Evolutionary conservation across 2,888 invertebrate genomes (phyloP).

Genomic region (Euspilapteryx auroguttella): DNA sequence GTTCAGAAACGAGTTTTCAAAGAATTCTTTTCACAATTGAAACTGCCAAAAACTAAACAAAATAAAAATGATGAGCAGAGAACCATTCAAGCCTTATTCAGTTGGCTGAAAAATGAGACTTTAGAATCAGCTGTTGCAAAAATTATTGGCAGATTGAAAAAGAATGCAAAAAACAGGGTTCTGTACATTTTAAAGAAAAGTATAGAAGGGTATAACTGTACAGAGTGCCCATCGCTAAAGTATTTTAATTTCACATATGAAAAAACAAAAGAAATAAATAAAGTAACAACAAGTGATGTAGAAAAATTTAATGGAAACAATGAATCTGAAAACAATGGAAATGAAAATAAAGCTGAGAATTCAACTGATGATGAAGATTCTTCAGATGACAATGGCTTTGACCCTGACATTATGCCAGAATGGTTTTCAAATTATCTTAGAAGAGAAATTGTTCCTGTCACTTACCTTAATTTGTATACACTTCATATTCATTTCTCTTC

Average conservation of each 20-base stretch:
- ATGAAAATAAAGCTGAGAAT: slow-evolving; percentile 3
- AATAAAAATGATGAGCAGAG: slow-evolving; percentile 66
- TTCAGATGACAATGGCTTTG: background rate
- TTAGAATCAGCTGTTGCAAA: slow-evolving; percentile 69
- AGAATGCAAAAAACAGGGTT: slow-evolving; percentile 51
- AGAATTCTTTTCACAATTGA: slow-evolving; percentile 70
- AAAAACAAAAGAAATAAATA: slow-evolving; percentile 13
- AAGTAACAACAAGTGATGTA: slow-evolving; percentile 10
- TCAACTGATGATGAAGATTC: slow-evolving; percentile 1
- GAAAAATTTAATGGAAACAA: slow-evolving; percentile 9
- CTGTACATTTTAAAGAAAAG: slow-evolving; percentile 62
- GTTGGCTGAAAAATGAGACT: slow-evolving; percentile 75
- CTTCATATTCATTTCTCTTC: slow-evolving; percentile 65
- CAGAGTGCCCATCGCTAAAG: slow-evolving; percentile 59
- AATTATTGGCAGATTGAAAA: slow-evolving; percentile 65
- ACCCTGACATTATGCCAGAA: slow-evolving; percentile 24
- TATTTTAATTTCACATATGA: slow-evolving; percentile 42
- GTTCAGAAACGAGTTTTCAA: slow-evolving; percentile 68
- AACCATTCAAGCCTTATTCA: slow-evolving; percentile 69
- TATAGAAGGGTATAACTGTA: slow-evolving; percentile 65
- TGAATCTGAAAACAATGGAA: slow-evolving; percentile 10
- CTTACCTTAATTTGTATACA: slow-evolving; percentile 70
- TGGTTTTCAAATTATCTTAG: slow-evolving; percentile 70
- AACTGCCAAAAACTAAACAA: slow-evolving; percentile 55
- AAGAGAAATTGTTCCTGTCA: slow-evolving; percentile 63